A percentile compares a stretch with the other conserved stretches of the same genome.
phyloP scores from a whole-genome alignment of 2,797 vertebrate genomes.

The Tragelaphus eurycerus region DNA sequence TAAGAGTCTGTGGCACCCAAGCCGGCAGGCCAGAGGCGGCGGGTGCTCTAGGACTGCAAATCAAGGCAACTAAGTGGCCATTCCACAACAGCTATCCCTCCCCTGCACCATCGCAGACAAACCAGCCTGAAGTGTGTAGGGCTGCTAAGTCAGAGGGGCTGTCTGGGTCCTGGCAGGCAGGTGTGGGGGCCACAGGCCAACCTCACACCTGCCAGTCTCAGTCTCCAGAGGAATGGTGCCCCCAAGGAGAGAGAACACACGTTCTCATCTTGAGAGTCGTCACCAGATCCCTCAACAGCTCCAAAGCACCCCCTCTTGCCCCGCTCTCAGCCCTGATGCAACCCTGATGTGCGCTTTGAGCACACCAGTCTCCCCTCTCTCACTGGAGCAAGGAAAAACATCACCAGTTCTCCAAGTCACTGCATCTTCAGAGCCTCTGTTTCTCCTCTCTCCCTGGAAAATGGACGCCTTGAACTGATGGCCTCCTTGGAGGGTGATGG shows the following conservation, averaged over 20 bases:
- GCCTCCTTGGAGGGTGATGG: no score
- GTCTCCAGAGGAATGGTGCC: not conserved
- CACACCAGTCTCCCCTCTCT: not conserved
- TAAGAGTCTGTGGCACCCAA: slow-evolving; percentile 46
- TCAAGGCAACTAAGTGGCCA: rapidly evolving
- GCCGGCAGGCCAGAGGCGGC: slow-evolving; percentile 24
- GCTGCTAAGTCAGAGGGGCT: rapidly evolving
- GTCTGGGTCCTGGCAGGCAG: not conserved
- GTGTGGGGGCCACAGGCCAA: not conserved
- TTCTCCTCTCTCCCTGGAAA: not conserved
- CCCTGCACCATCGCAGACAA: not conserved
- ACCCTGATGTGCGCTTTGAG: rapidly evolving
- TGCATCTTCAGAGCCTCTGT: not conserved
- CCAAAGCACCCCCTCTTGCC: not conserved
- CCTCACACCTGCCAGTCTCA: not conserved
- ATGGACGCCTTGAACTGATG: not conserved
- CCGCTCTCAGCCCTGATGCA: rapidly evolving
- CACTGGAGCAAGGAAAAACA: not conserved
- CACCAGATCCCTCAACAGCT: not conserved
- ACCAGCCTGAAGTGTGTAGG: not conserved
- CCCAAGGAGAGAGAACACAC: not conserved
- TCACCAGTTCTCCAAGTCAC: no score
- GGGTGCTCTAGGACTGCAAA: not conserved
- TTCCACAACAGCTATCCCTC: not conserved
- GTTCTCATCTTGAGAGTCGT: not conserved